Evolutionary conservation across 2,888 invertebrate species (phyloP), one percentile per base, ranked within the genome.

Genomic region (Eueremaeus valkanovi): DNA sequence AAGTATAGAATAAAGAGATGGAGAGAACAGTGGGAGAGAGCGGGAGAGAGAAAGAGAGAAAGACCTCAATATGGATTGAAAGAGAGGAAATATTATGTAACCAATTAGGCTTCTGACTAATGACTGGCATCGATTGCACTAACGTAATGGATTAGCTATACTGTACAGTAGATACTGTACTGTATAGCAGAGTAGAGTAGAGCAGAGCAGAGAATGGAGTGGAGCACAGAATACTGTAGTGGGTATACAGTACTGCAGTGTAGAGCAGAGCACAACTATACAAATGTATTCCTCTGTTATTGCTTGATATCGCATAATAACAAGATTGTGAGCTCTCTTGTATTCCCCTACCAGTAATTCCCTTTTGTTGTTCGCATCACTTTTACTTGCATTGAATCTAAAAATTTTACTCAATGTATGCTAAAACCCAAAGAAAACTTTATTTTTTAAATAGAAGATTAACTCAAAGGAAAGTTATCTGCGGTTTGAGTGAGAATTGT

Each of bases 71-170:
- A 63, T 63, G 63, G 63, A 63, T 63, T 13, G 63, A 63, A 63
- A 63, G 58, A 63, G 63, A 63, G 63, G 63, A 63, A 63, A 63
- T 63, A 63, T 63, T 63, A 63, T 63, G 63, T 63, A 63, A 63
- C 63, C 63, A 63, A 63, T 63, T 63, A 63, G 63, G 63, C 63
- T 18, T 18, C 63, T 63, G 63, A 63, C 63, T 63, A 63, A 63
- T 63, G 63, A 63, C 63, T 63, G 58, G 63, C 33, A 63, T 63
- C 63, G 63, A 63, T 63, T 63, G 63, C 63, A 63, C 63, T 63
- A 31, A 63, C 33, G 63, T 63, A 63, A 63, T 63, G 63, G 63
- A 63, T 63, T 63, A 63, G 63, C 63, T 63, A 55, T 55, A n/a
- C n/a, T n/a, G n/a, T n/a, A n/a, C n/a, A n/a, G n/a, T n/a, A n/a